Evolutionary conservation across 2,797 vertebrate genomes (phyloP).

Genomic region (Champsocephalus esox): DNA sequence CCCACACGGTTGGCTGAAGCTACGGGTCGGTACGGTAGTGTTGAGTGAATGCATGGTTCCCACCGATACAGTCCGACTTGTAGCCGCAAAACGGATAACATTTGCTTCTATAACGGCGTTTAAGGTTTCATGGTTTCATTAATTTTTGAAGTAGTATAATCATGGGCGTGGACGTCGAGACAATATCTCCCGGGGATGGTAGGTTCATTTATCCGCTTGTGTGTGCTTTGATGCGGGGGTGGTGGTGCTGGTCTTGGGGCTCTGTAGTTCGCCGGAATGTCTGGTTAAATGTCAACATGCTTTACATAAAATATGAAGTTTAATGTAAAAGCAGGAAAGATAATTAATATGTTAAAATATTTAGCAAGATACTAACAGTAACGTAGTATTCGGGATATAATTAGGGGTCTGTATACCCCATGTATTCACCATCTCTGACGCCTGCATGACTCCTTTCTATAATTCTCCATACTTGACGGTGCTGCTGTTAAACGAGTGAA

Average conservation of each 20-base stretch:
- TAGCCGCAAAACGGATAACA: constrained; percentile 39
- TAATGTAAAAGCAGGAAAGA: rapidly evolving
- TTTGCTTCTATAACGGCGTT: constrained; percentile 13
- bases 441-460: constrained; percentile 30
- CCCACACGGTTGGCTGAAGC: constrained; percentile 27
- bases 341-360: too few relatives aligned
- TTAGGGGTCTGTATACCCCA: background rate
- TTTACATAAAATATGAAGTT: rapidly evolving
- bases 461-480: constrained; percentile 25
- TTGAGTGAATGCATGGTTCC: constrained; percentile 63
- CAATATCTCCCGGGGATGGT: constrained; percentile 97
- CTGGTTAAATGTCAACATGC: background rate
- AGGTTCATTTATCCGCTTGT: constrained; percentile 65
- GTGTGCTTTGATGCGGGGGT: constrained; percentile 35
- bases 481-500: background rate
- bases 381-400: background rate
- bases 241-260: background rate
- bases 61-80: constrained; percentile 41
- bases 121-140: constrained; percentile 47
- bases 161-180: constrained; percentile 98
- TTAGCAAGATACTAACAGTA: background rate
- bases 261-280: constrained; percentile 35
- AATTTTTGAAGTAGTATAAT: constrained; percentile 43
- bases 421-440: constrained; percentile 9
- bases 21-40: constrained; percentile 34